Percentiles rank a stretch among this genome's conserved stretches.
Conservation (phyloP, 2,797 vertebrate species). For the Tapera naevia region DNA sequence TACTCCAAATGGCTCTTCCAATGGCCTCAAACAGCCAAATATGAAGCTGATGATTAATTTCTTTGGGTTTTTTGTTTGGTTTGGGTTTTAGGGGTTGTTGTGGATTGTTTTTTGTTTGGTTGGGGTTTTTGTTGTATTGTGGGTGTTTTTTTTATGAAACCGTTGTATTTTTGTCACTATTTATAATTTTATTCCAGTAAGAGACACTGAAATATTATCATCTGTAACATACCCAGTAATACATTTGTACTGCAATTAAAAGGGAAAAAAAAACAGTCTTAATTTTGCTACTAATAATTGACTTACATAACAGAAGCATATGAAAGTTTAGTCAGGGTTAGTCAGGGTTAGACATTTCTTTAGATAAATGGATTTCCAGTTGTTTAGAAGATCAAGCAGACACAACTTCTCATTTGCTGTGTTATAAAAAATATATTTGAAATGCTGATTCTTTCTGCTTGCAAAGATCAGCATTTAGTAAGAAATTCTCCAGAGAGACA, state of each 20-base stretch:
- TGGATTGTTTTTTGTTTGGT: too few species aligned
- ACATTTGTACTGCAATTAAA: background rate
- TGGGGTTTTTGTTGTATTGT: too few species aligned
- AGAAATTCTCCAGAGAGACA: slow-evolving; percentile 62
- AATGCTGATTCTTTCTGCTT: slow-evolving; percentile 69
- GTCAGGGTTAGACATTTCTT: background rate
- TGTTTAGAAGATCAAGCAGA: background rate
- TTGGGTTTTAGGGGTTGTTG: too few species aligned
- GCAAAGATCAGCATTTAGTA: slow-evolving; percentile 70
- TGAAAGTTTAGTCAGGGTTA: background rate
- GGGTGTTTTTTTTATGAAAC: background rate
- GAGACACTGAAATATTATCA: background rate
- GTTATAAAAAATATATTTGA: slow-evolving; percentile 31
- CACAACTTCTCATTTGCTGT: background rate
- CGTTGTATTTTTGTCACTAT: background rate
- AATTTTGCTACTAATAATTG: background rate
- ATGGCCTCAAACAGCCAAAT: background rate
- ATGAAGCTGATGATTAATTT: background rate
- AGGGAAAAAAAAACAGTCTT: background rate
- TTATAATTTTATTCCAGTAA: background rate
- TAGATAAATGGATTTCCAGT: background rate
- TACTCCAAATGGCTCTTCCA: background rate
- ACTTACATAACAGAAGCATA: background rate
- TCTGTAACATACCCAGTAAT: background rate
- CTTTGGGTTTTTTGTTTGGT: too few species aligned